Evolutionary conservation across 1,140 invertebrate genomes (phyloP).

Genomic region (Panagrolaimus sp.): DNA sequence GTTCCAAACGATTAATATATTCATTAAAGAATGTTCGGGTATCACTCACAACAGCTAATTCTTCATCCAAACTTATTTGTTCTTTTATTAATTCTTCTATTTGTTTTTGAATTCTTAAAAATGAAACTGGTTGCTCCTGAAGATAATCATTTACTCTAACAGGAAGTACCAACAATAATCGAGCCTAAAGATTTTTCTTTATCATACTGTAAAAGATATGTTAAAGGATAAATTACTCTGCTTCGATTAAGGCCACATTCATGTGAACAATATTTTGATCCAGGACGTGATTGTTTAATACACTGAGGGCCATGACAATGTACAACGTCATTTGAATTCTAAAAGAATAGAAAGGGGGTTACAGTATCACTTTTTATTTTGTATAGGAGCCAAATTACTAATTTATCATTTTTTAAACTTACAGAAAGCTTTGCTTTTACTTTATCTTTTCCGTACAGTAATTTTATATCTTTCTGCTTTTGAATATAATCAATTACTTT

Average conservation of each 20-base stretch:
- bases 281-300: constrained; percentile 68
- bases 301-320: constrained; percentile 89
- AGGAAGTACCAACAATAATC: neutral
- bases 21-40: neutral
- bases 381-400: too few relatives aligned
- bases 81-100: neutral
- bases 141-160: neutral
- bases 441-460: too few relatives aligned
- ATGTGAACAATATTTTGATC: constrained; percentile 88
- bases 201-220: neutral
- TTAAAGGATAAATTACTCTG: constrained; percentile 63
- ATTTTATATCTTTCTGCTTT: too few relatives aligned
- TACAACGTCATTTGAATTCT: constrained; percentile 16
- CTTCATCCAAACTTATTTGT: neutral
- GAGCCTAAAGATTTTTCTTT: neutral
- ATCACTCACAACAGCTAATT: neutral
- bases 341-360: constrained; percentile 2
- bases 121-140: neutral
- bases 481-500: too few relatives aligned
- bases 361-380: too few relatives aligned
- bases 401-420: too few relatives aligned
- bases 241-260: constrained; percentile 84
- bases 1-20: neutral
- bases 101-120: neutral
- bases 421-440: too few relatives aligned